phyloP scores from a whole-genome alignment of 1,140 invertebrate genomes.

The Xylocopa sonorina region DNA sequence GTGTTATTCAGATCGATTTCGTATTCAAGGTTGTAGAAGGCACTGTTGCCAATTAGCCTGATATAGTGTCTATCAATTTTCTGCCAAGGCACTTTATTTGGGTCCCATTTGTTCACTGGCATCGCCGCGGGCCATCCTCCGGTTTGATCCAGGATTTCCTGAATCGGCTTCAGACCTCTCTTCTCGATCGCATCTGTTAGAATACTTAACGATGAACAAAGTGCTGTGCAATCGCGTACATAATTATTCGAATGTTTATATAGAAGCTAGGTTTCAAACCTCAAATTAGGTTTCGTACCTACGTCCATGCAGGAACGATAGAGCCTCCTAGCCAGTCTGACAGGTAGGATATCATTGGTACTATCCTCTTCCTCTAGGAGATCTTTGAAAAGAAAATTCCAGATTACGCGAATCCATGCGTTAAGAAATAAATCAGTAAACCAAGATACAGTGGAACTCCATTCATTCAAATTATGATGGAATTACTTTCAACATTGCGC shows the following conservation, averaged over 20 bases:
- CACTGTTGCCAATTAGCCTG: background rate
- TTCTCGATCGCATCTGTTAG: slow-evolving; percentile 72
- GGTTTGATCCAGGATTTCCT: slow-evolving; percentile 68
- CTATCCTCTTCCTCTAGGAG: slow-evolving; percentile 54
- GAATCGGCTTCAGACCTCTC: slow-evolving; percentile 68
- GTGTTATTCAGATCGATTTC: slow-evolving; percentile 20
- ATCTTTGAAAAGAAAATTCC: slow-evolving; percentile 31
- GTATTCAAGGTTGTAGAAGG: slow-evolving; percentile 17
- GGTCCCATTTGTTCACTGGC: slow-evolving; percentile 55
- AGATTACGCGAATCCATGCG: background rate
- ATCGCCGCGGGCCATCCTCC: slow-evolving; percentile 80
- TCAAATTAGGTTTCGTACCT: slow-evolving; percentile 33
- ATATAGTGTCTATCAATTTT: slow-evolving; percentile 44
- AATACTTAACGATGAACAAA: too few species aligned
- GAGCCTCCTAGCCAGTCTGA: slow-evolving; percentile 58
- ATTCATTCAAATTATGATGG: too few species aligned
- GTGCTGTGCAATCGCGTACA: background rate
- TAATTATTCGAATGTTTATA: background rate
- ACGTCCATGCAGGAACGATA: slow-evolving; percentile 64
- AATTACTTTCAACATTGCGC: too few species aligned
- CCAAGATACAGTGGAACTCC: too few species aligned
- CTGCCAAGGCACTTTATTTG: slow-evolving; percentile 68
- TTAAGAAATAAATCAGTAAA: background rate
- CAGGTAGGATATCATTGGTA: slow-evolving; percentile 49
- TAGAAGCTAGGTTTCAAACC: background rate